Evolutionary conservation across 2,797 vertebrate species (phyloP), one percentile per base, ranked within the genome.

Genomic region (Rhincodon typus): DNA sequence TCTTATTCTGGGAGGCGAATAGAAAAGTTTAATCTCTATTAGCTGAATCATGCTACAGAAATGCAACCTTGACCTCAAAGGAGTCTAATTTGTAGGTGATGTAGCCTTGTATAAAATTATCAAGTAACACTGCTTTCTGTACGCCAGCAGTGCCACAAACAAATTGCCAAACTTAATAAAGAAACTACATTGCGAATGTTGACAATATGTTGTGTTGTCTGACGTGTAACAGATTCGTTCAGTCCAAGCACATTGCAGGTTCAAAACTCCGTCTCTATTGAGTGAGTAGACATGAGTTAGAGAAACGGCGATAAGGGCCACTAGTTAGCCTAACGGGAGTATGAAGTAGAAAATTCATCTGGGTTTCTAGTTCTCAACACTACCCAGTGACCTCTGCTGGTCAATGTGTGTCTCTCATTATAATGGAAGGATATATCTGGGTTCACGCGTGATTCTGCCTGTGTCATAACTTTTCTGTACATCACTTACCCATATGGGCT

Each of bases 351-450:
- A 66, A 66, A 91, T 91, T 91, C 88, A 67, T 67, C 62, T 21
- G 30, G 19, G 66, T 69, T 50, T 93, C 19, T 21, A 42, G 62
- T 69, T n/a, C 66, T 42, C 34, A 93, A 42, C n/a, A 93, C 62
- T 25, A 93, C 38, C 90, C 90, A 93, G 66, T 93, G 90, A 93
- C 90, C 90, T 66, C 90, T 93, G 66, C 90, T 93, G 90, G 90
- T n/a, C 90, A 69, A 62, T 67, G 66, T 42, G 34, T 67, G 66
- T 67, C n/a, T 42, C 50, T 42, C n/a, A 46, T 21, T 19, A 42
- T 42, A 25, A 6, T 34, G 3, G 8, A n/a, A n/a, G 21, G n/a
- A 42, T 7, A 42, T 38, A 1, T 84, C 62, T 67, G 2, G 6
- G 17, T 69, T 69, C n/a, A 93, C n/a, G n/a, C 38, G 8, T 38